Evolutionary conservation across 2,113 vertebrate species (phyloP).

Genomic region (Gopherus evgoodei): DNA sequence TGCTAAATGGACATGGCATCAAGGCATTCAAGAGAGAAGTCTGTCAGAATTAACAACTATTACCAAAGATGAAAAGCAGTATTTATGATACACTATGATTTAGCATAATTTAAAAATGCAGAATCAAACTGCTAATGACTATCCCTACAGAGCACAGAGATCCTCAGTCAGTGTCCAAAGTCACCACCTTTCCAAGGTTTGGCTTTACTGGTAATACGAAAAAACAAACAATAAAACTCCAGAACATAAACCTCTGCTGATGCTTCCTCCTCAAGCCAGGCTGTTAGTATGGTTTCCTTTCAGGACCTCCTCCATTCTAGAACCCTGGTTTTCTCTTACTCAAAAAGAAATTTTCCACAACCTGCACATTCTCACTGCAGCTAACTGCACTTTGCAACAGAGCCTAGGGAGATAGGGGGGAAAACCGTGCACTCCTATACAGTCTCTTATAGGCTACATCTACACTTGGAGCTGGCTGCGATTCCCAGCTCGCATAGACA

Average conservation of each 20-base stretch:
- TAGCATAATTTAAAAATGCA: background rate
- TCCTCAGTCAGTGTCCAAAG: background rate
- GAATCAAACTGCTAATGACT: background rate
- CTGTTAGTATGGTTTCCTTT: background rate
- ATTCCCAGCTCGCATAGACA: too few relatives aligned
- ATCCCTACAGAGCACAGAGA: background rate
- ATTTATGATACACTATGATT: background rate
- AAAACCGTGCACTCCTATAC: too few relatives aligned
- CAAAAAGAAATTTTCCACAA: background rate
- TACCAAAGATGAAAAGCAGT: background rate
- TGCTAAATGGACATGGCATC: background rate
- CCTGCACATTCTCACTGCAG: background rate
- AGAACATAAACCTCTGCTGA: rapidly evolving
- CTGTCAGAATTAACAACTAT: background rate
- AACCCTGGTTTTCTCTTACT: background rate
- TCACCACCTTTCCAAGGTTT: background rate
- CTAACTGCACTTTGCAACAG: background rate
- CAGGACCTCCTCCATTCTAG: background rate
- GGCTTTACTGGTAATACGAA: background rate
- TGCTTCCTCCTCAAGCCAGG: background rate
- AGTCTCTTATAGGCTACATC: too few relatives aligned
- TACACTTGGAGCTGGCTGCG: too few relatives aligned
- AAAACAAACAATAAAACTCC: background rate
- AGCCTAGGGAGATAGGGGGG: background rate
- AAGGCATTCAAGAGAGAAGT: background rate